These are phyloP conservation scores for Heliconius congener DNA, from an alignment of 1,140 invertebrate species.

Conservation along the genomic window DNA sequence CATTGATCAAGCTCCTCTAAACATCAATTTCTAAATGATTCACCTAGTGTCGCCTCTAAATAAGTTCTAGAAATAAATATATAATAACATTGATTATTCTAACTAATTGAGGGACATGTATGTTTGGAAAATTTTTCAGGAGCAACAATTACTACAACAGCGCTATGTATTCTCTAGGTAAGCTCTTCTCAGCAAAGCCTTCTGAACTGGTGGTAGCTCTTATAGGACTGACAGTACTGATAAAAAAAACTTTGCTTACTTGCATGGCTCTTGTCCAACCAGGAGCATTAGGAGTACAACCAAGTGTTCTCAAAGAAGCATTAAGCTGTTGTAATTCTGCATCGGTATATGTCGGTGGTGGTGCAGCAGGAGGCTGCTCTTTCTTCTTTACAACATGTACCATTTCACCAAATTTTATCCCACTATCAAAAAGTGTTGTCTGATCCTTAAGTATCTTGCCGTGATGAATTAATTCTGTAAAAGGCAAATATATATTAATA, in stretches of 20 bases:
- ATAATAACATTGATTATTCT: no score
- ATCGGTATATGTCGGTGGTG: constrained; percentile 60
- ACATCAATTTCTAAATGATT: no score
- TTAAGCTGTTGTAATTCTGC: constrained; percentile 65
- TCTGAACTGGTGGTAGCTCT: no score
- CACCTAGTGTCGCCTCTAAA: no score
- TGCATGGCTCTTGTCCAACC: constrained; percentile 77
- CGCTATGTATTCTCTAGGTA: no score
- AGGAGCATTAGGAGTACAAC: constrained; percentile 73
- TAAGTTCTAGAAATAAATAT: no score
- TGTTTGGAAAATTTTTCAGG: no score
- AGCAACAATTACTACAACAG: no score
- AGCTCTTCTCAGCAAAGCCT: no score
- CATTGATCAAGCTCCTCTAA: no score
- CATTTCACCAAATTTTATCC: constrained; percentile 73
- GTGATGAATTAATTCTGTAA: constrained; percentile 73
- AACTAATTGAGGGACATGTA: no score
- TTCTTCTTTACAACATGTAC: constrained; percentile 76
- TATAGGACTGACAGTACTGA: background rate
- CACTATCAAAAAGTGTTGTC: constrained; percentile 62
- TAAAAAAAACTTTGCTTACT: constrained; percentile 41
- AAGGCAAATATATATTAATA: background rate
- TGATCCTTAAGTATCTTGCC: constrained; percentile 71
- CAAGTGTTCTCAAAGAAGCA: constrained; percentile 60
- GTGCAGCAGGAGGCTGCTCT: constrained; percentile 39